Evolutionary conservation across 2,888 invertebrate genomes (phyloP).

Genomic region (Ichneumon xanthorius): DNA sequence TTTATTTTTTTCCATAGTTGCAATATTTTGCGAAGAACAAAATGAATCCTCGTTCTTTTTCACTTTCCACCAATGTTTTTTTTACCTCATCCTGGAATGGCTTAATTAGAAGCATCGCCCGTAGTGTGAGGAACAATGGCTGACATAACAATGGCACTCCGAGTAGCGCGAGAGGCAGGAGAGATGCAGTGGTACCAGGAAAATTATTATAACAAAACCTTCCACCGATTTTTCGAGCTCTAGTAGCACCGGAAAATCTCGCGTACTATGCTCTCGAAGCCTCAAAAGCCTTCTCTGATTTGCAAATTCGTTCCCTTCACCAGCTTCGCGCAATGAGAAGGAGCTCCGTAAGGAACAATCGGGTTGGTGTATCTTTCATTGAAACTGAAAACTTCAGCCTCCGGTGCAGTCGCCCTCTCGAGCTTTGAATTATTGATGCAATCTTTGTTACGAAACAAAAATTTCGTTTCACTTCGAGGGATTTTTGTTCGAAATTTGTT

Average conservation of each 20-base stretch:
- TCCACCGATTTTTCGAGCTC: slow-evolving; percentile 1
- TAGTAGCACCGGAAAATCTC: slow-evolving; percentile 1
- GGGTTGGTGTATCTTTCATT: neutral
- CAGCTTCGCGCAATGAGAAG: too few relatives aligned
- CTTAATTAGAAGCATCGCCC: slow-evolving; percentile 72
- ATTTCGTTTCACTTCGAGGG: neutral
- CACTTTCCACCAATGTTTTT: slow-evolving; percentile 12
- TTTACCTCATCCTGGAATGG: slow-evolving; percentile 69
- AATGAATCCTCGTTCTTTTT: neutral
- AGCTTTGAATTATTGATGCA: neutral
- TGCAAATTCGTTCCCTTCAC: neutral
- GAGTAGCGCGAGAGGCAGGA: slow-evolving; percentile 4
- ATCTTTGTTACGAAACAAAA: neutral
- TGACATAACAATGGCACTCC: slow-evolving; percentile 50
- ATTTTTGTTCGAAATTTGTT: slow-evolving; percentile 41
- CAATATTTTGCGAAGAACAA: neutral
- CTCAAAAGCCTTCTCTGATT: neutral
- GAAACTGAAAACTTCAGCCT: neutral
- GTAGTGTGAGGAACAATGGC: slow-evolving; percentile 51
- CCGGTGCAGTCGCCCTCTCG: neutral
- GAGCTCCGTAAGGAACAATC: neutral
- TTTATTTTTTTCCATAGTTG: neutral
- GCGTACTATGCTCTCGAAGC: neutral
- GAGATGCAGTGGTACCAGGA: slow-evolving; percentile 10
- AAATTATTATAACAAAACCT: slow-evolving; percentile 48